A percentile compares a stretch with the other conserved stretches of the same genome.
These are phyloP conservation scores for Leptopilina clavipes DNA, from an alignment of 1,140 invertebrate species.

Conservation along the genomic window DNA sequence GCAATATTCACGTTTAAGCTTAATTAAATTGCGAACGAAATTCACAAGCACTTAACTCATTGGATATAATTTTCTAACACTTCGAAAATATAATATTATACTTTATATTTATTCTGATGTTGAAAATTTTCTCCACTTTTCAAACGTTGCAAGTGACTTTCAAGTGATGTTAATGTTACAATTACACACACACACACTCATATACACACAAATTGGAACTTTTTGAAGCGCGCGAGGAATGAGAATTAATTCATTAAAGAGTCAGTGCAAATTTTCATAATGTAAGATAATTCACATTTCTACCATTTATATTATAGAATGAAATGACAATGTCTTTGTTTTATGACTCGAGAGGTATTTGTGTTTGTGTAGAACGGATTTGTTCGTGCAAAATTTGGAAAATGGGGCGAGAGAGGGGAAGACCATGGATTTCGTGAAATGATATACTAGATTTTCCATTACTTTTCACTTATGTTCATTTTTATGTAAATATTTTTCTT, in stretches of 20 bases:
- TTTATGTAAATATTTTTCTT: too few relatives aligned
- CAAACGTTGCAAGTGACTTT: slow-evolving; percentile 16
- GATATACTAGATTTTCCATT: slow-evolving; percentile 6
- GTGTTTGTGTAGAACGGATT: not conserved
- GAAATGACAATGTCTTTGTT: not conserved
- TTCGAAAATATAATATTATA: not conserved
- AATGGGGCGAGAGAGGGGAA: not conserved
- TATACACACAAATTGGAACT: not conserved
- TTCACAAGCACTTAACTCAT: not conserved
- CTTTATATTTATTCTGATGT: not conserved
- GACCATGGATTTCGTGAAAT: not conserved
- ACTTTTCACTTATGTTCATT: not conserved
- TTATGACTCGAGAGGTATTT: not conserved
- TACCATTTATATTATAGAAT: not conserved
- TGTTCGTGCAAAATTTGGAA: not conserved
- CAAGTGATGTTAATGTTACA: slow-evolving; percentile 9
- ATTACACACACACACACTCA: not conserved
- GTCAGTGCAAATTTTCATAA: slow-evolving; percentile 4
- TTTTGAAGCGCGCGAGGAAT: not conserved
- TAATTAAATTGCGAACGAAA: not conserved
- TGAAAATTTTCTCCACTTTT: not conserved
- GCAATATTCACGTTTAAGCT: not conserved
- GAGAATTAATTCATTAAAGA: slow-evolving; percentile 12
- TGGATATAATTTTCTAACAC: not conserved
- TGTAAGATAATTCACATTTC: not conserved